Evolutionary conservation across 92 coral and sea anemone genomes (phyloP), one percentile per base, ranked within the genome.

Genomic region (Blastomussa wellsi): DNA sequence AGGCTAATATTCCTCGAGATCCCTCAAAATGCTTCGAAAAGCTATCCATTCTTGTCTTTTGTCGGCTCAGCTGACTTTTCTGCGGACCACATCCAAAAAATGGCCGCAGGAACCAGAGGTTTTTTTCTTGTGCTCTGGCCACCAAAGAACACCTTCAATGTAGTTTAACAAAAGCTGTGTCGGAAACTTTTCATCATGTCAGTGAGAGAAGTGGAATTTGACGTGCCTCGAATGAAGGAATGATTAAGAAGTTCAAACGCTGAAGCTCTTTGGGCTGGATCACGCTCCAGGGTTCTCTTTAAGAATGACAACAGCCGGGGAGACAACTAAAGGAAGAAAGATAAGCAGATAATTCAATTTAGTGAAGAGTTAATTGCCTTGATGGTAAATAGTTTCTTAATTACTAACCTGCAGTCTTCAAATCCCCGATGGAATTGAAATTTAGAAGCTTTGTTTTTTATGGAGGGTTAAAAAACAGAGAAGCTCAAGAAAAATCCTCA

Each of bases 231-330:
- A 44, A 96, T 94, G 80, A 96, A 96, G 16, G 98, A 92, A 78
- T 96, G 98, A 81, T 96, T 95, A 16, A 96, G 89, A 16, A 96
- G 96, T 66, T 96, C 98, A 82, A 96, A 93, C 19, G 98, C 98
- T 22, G 98, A 89, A 51, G 98, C 98, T 83, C 98, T 91, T 39
- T 91, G 86, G 22, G 84, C 75, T 4, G 98, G 98, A 82, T 96
- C 95, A 16, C 93, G 95, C 51, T 88, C 91, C 10, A 96, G 90
- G 55, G 98, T 95, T 82, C 93, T 88, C 74, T 92, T 92, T 38
- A 96, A 88, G 67, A 96, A 96, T 8, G 98, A 94, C 88, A 92
- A 89, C 72, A 96, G 77, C 28, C 93, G 92, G 60, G 96, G 96
- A 59, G 98, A 94, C 67, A 94, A 81, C 98, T 96, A 84, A 15